These are phyloP conservation scores for Clarias gariepinus DNA, from an alignment of 2,113 vertebrate genomes.

Conservation along the genomic window DNA sequence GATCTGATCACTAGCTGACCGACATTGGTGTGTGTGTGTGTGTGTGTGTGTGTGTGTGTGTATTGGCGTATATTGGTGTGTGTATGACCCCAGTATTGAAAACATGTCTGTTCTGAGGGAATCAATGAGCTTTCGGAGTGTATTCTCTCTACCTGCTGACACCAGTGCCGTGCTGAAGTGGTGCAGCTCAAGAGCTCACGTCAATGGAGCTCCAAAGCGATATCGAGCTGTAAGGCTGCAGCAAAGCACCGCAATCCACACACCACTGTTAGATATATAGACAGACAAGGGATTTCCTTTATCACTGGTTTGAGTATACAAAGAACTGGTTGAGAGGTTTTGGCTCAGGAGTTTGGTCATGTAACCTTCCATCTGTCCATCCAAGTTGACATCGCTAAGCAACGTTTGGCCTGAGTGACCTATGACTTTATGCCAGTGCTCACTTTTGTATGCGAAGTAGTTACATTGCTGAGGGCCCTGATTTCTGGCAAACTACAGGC, in stretches of 20 bases:
- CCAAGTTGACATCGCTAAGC: no score
- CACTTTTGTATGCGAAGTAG: no score
- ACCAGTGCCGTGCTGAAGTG: slow-evolving; percentile 35
- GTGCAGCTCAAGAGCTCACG: slow-evolving; percentile 26
- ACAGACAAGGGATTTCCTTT: neutral
- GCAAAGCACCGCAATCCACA: slow-evolving; percentile 4
- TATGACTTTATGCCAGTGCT: no score
- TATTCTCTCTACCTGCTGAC: slow-evolving; percentile 50
- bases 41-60: slow-evolving; percentile 33
- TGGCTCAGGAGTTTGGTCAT: neutral
- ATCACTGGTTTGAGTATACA: neutral
- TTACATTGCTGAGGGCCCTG: no score
- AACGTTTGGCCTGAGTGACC: no score
- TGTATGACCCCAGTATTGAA: slow-evolving; percentile 29
- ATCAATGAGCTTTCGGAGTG: slow-evolving; percentile 51
- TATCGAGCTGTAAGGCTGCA: slow-evolving; percentile 35
- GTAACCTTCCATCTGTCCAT: neutral
- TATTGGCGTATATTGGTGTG: neutral
- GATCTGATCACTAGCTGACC: neutral
- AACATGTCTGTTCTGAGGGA: slow-evolving; percentile 33
- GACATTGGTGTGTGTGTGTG: slow-evolving; percentile 1
- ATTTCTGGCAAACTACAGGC: no score
- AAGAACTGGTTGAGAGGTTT: neutral
- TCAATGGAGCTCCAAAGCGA: slow-evolving; percentile 47
- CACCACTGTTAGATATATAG: neutral